These are phyloP conservation scores for Rhinichthys osculus DNA, from an alignment of 2,797 vertebrate species.

Conservation along the genomic window DNA sequence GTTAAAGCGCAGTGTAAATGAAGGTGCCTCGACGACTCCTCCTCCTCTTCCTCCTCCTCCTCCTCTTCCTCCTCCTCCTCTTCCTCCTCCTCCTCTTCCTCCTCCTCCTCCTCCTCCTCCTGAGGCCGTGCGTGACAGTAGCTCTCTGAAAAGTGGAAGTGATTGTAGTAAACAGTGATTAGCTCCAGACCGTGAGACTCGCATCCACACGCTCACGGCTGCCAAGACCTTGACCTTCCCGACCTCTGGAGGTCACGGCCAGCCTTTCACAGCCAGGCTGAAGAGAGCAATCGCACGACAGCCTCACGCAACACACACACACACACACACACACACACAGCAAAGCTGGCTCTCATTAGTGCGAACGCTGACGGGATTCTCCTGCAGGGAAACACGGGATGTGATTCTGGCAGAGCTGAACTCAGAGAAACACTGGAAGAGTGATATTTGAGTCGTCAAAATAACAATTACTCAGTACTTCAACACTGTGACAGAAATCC, in stretches of 20 bases:
- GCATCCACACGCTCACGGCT: conserved; percentile 66
- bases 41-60: no score
- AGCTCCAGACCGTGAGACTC: conserved; percentile 82
- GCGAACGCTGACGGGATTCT: conserved; percentile 69
- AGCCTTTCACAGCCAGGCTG: conserved; percentile 83
- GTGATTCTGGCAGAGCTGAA: background rate
- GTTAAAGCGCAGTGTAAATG: no score
- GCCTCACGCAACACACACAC: conserved; percentile 78
- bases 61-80: no score
- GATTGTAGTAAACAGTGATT: conserved; percentile 88
- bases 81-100: background rate
- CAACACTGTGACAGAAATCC: background rate
- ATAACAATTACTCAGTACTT: background rate
- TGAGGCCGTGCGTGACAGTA: conserved; percentile 84
- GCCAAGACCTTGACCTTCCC: conserved; percentile 33
- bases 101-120: conserved; percentile 69
- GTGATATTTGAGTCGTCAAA: background rate
- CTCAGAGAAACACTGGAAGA: background rate
- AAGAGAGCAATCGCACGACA: conserved; percentile 80
- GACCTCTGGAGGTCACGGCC: conserved; percentile 75
- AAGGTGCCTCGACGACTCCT: background rate
- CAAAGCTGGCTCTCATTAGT: conserved; percentile 84
- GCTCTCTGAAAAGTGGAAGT: conserved; percentile 87
- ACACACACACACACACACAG: conserved; percentile 59
- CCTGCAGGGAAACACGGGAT: conserved; percentile 53